A percentile compares a stretch with the other conserved stretches of the same genome.
phyloP scores from a whole-genome alignment of 2,888 invertebrate genomes.

The Pimpla rufipes region DNA sequence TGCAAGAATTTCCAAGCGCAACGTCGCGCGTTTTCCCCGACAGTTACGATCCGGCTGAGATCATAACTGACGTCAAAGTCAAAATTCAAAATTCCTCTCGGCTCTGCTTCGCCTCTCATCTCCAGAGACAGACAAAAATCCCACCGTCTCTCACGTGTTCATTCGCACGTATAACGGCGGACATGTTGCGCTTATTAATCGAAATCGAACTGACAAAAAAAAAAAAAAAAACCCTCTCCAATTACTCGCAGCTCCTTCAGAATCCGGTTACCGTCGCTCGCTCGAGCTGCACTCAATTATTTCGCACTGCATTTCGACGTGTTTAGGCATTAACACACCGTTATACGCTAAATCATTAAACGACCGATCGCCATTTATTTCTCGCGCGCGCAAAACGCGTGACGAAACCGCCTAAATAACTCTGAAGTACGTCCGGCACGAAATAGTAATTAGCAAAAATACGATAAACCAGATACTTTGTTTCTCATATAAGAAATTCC shows the following conservation, averaged over 20 bases:
- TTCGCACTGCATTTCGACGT: slow-evolving; percentile 3
- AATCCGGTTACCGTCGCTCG: not conserved
- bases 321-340: not conserved
- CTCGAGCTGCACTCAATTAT: not conserved
- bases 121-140: slow-evolving; percentile 5
- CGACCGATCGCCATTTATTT: not conserved
- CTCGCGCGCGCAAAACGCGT: not conserved
- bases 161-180: slow-evolving; percentile 1
- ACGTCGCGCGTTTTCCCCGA: not conserved
- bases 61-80: not conserved
- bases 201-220: slow-evolving; percentile 15
- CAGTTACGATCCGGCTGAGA: not conserved
- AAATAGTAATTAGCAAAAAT: no score
- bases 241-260: slow-evolving; percentile 1
- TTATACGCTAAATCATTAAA: not conserved
- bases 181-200: not conserved
- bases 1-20: slow-evolving; percentile 12
- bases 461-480: not conserved
- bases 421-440: not conserved
- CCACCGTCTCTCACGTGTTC: slow-evolving; percentile 18
- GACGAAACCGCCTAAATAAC: slow-evolving; percentile 28
- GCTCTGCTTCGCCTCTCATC: slow-evolving; percentile 12
- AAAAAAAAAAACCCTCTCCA: not conserved
- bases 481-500: slow-evolving; percentile 3
- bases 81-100: not conserved